Conservation (phyloP, 2,888 invertebrate species). For the Ormyrus labotus region DNA sequence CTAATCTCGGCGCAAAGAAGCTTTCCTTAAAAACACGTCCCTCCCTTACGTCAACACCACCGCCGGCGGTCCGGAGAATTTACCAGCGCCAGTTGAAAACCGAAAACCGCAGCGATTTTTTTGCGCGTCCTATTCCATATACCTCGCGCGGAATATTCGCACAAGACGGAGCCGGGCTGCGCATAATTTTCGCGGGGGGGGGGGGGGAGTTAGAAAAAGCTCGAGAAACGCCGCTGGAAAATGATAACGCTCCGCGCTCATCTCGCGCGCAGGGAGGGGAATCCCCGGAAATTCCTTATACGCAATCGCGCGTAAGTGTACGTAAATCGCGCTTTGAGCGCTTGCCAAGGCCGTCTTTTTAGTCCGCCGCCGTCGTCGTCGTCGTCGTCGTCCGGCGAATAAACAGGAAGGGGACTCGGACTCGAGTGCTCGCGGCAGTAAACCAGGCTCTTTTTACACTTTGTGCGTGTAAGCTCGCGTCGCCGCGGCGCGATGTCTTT, state of each 20-base stretch:
- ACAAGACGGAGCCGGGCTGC: not conserved
- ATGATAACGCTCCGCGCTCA: slow-evolving; percentile 21
- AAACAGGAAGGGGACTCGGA: not conserved
- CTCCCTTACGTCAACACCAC: no score
- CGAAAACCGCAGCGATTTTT: slow-evolving; percentile 12
- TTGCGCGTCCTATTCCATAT: not conserved
- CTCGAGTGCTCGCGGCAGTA: not conserved
- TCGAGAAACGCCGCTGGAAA: not conserved
- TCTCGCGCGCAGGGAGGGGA: no score
- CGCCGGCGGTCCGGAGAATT: no score
- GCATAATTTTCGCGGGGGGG: not conserved
- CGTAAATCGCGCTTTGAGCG: slow-evolving; percentile 37
- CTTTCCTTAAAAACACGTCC: no score
- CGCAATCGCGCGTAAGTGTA: no score
- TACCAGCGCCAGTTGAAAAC: not conserved
- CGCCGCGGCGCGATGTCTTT: no score
- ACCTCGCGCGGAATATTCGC: not conserved
- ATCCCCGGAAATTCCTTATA: no score
- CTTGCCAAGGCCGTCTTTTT: slow-evolving; percentile 45
- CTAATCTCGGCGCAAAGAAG: no score
- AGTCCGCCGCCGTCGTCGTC: not conserved
- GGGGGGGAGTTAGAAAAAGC: not conserved
- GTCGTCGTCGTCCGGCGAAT: not conserved
- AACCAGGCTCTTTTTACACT: not conserved
- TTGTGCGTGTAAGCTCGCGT: no score